These are phyloP conservation scores for Trichopoda pennipes DNA, from an alignment of 2,888 invertebrate genomes.

Conservation along the genomic window DNA sequence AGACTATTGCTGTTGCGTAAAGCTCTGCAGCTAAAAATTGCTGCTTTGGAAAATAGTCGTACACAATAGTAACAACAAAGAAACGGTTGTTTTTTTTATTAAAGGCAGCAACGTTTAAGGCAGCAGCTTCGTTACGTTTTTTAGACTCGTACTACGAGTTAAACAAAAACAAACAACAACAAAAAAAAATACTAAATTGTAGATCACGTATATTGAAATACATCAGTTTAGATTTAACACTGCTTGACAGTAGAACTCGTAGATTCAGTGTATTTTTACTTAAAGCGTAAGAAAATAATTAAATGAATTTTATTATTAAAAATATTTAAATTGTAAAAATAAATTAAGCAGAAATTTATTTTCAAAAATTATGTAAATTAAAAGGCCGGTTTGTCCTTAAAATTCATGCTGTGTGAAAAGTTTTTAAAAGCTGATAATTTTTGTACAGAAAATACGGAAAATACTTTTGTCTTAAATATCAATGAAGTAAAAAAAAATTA, in stretches of 20 bases:
- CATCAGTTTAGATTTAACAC: slow-evolving; percentile 70
- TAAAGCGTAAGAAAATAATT: slow-evolving; percentile 1
- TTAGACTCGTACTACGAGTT: slow-evolving; percentile 67
- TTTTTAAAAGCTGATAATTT: slow-evolving; percentile 24
- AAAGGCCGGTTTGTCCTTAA: slow-evolving; percentile 26
- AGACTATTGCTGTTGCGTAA: slow-evolving; percentile 7
- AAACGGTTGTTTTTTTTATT: background rate
- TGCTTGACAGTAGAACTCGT: slow-evolving; percentile 69
- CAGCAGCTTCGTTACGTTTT: slow-evolving; percentile 28
- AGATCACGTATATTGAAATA: slow-evolving; percentile 58
- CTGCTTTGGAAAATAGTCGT: background rate
- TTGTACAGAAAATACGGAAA: slow-evolving; percentile 2
- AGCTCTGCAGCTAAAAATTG: background rate
- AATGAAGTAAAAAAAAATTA: background rate
- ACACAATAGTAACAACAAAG: background rate
- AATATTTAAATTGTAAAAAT: background rate
- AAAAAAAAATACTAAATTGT: slow-evolving; percentile 62
- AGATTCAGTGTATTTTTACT: slow-evolving; percentile 50
- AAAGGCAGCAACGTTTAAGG: slow-evolving; percentile 19
- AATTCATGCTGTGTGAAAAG: slow-evolving; percentile 26
- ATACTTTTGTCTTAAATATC: slow-evolving; percentile 21
- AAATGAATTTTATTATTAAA: slow-evolving; percentile 1
- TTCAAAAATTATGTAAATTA: background rate
- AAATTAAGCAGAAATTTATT: background rate
- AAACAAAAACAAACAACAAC: slow-evolving; percentile 81